Evolutionary conservation across 1,140 invertebrate species (phyloP), one percentile per base, ranked within the genome.

Genomic region (Lordiphosa clarofinis): DNA sequence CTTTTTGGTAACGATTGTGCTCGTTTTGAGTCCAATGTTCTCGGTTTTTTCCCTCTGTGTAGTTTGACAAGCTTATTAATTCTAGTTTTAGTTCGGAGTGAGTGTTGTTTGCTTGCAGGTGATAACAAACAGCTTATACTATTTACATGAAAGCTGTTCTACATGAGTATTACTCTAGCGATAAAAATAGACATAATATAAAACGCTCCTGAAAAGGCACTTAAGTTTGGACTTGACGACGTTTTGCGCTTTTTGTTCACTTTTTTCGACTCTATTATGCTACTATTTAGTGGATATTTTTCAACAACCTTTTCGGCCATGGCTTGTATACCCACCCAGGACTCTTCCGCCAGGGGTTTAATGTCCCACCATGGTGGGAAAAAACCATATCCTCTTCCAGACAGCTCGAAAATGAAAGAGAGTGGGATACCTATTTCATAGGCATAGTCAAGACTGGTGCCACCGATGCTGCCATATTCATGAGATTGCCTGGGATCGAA

Each of bases 361-460:
- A 78, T 76, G 0, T 42, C 4, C 3, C 2, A 3, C 0, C 3
- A 19, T 1, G 2, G 73, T 2, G 73, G 73, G 6, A 53, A 69
- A 24, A 73, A 78, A 5, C 37, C 15, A 10, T 44, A 0, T 9
- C 31, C 12, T 35, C 3, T 4, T n/a, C 67, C 73, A 0, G 73
- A 50, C 52, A 78, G 35, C 19, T 78, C 73, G 1, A 73, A 33
- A 0, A 36, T 44, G 35, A 35, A 78, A n/a, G 58, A n/a, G 1
- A 76, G 36, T 0, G 73, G 67, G 19, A 76, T 63, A 2, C 73
- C 73, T 11, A 46, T 12, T 0, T n/a, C 3, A 6, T 40, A 63
- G 12, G 73, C 73, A 12, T 76, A 76, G 12, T 76, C 73, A 4
- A 72, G 1, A 15, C 73, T 78, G 15, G 58, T 76, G 11, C 73